A percentile compares a stretch with the other conserved stretches of the same genome.
Conservation (phyloP, 2,113 vertebrate genomes). For the pig (Sus scrofa) region T2T-Sscrofa CM000817.6:9465001-9465500, state of each 20-base stretch:
- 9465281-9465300: background rate
- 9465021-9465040: no score
- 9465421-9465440: background rate
- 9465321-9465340: background rate
- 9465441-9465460: background rate
- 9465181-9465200: background rate
- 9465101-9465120: no score
- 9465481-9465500: background rate
- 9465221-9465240: background rate
- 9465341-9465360: background rate
- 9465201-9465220: background rate
- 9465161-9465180: no score
- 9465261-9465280: background rate
- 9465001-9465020: no score
- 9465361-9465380: fast-evolving
- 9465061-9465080: no score
- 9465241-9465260: background rate
- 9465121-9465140: no score
- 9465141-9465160: no score
- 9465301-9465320: background rate
- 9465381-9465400: background rate
- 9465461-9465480: background rate
- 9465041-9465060: no score
- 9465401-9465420: background rate
- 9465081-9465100: no score